These are phyloP conservation scores for Halesus radiatus DNA, from an alignment of 1,140 invertebrate genomes.

Conservation along the genomic window DNA sequence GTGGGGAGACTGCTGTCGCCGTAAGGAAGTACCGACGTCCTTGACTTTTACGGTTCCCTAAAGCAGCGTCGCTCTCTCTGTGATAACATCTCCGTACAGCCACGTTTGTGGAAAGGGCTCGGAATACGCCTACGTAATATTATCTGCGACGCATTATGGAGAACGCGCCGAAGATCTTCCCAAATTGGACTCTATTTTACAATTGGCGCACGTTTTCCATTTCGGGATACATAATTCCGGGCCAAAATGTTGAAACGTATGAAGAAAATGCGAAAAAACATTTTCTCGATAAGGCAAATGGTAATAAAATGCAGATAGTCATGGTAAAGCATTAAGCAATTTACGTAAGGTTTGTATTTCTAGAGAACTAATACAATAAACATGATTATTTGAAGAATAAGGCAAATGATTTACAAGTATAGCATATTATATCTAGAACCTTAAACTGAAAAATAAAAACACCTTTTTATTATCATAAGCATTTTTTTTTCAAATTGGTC, in stretches of 20 bases:
- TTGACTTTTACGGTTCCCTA: conserved; percentile 45
- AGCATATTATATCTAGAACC: no score
- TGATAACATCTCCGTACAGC: conserved; percentile 39
- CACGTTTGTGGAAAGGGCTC: conserved; percentile 34
- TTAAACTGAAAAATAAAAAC: no score
- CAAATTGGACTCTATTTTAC: conserved; percentile 34
- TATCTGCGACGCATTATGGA: conserved; percentile 33
- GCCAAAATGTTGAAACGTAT: conserved; percentile 8
- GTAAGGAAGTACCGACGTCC: conserved; percentile 45
- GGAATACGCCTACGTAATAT: conserved; percentile 32
- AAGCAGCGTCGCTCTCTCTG: conserved; percentile 19
- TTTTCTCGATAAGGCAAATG: conserved; percentile 12
- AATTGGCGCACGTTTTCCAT: conserved; percentile 38
- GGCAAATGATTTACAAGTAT: no score
- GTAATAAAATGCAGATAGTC: conserved; percentile 30
- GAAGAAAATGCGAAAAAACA: conserved; percentile 18
- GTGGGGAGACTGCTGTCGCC: conserved; percentile 25
- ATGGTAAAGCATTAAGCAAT: background rate
- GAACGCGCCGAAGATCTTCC: conserved; percentile 31
- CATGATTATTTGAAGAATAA: no score
- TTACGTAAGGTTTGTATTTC: no score
- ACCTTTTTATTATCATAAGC: no score
- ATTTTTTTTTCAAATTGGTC: no score
- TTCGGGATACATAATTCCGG: conserved; percentile 33
- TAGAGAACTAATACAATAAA: no score